Conservation (phyloP, 1,140 invertebrate genomes). For the Popillia japonica region DNA sequence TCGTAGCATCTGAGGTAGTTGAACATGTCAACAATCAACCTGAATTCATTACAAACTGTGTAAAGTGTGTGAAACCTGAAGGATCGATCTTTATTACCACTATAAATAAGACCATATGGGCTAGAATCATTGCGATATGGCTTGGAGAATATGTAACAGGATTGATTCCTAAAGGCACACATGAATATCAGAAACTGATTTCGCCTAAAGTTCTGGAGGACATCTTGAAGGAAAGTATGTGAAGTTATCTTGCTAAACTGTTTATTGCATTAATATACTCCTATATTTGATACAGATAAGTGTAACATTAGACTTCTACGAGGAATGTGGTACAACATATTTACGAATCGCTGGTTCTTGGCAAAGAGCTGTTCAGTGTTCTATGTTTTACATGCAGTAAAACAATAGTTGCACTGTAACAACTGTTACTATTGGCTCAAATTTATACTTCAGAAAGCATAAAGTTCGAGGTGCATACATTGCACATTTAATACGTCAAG, state of each 20-base stretch:
- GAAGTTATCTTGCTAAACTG: not conserved
- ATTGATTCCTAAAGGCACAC: conserved; percentile 74
- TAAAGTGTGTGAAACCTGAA: conserved; percentile 70
- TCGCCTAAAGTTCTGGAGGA: conserved; percentile 57
- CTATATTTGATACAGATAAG: not conserved
- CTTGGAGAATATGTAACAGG: conserved; percentile 70
- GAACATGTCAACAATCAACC: conserved; percentile 79
- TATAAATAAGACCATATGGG: conserved; percentile 74
- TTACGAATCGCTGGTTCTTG: not conserved
- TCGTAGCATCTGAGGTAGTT: conserved; percentile 78
- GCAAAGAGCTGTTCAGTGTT: not conserved
- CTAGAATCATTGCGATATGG: conserved; percentile 70
- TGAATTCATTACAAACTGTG: conserved; percentile 71
- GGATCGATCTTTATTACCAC: conserved; percentile 85
- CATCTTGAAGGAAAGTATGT: not conserved
- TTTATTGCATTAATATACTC: not conserved
- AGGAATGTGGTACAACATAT: not conserved
- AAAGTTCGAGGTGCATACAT: too few species aligned
- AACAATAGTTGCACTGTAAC: not conserved
- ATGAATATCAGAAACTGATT: conserved; percentile 83
- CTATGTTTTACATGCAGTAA: not conserved
- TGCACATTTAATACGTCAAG: too few species aligned
- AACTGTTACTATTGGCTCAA: too few species aligned
- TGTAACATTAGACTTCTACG: not conserved
- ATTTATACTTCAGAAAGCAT: too few species aligned